These are phyloP conservation scores for Electrona antarctica DNA, from an alignment of 2,113 vertebrate species.

Conservation along the genomic window DNA sequence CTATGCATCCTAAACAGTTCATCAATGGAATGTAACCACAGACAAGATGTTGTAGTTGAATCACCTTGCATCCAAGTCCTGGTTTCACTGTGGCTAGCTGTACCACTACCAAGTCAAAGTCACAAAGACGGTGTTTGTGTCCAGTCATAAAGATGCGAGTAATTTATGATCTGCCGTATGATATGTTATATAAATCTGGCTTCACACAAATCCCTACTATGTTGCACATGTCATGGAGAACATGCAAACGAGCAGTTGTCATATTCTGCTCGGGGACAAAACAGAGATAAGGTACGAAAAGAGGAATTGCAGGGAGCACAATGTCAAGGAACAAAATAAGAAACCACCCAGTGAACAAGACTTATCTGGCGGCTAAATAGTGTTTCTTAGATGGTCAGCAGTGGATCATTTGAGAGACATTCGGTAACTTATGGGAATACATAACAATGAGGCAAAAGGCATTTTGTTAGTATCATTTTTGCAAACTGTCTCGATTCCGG, in stretches of 20 bases:
- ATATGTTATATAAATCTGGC: too few species aligned
- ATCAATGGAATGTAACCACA: slow-evolving; percentile 37
- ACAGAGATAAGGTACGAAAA: slow-evolving; percentile 38
- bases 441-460: slow-evolving; percentile 46
- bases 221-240: slow-evolving; percentile 50
- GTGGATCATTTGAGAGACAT: slow-evolving; percentile 49
- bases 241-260: not conserved
- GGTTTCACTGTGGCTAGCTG: slow-evolving; percentile 21
- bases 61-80: slow-evolving; percentile 29
- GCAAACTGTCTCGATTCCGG: slow-evolving; percentile 23
- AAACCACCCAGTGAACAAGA: slow-evolving; percentile 20
- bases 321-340: slow-evolving; percentile 10
- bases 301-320: slow-evolving; percentile 20
- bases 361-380: not conserved
- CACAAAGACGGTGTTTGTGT: not conserved
- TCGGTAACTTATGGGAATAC: slow-evolving; percentile 39
- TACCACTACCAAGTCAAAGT: slow-evolving; percentile 12
- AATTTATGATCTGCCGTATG: not conserved
- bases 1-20: slow-evolving; percentile 24
- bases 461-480: slow-evolving; percentile 47
- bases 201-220: slow-evolving; percentile 39
- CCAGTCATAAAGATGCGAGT: slow-evolving; percentile 36
- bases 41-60: slow-evolving; percentile 24
- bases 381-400: slow-evolving; percentile 43
- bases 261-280: slow-evolving; percentile 3